Evolutionary conservation across 2,888 invertebrate genomes (phyloP).

Genomic region (Eumerus sabulonum): DNA sequence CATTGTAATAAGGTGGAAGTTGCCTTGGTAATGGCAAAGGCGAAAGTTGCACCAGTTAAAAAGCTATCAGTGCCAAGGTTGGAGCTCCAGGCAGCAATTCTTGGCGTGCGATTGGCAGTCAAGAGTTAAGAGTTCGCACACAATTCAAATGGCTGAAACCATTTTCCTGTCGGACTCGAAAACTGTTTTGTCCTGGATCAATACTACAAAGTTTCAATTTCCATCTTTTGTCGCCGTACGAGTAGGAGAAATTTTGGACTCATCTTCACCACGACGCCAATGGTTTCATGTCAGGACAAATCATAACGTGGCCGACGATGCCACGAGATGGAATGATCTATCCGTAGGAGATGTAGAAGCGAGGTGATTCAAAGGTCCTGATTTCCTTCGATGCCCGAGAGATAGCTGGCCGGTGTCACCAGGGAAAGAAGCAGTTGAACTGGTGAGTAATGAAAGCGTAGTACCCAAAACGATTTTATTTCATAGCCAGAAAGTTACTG

Average conservation of each 20-base stretch:
- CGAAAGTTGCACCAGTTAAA: too few relatives aligned
- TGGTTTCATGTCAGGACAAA: constrained; percentile 24
- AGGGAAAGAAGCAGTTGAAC: too few relatives aligned
- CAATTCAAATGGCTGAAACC: background rate
- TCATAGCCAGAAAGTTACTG: too few relatives aligned
- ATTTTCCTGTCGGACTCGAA: background rate
- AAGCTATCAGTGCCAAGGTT: too few relatives aligned
- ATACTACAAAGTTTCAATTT: background rate
- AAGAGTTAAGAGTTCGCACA: background rate
- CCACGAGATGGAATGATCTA: constrained; percentile 29
- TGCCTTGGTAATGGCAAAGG: background rate
- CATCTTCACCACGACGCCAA: constrained; percentile 5
- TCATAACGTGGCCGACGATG: constrained; percentile 31
- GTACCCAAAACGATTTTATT: background rate
- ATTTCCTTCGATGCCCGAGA: constrained; percentile 3
- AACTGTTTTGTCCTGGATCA: background rate
- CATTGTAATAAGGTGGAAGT: background rate
- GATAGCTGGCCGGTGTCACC: constrained; percentile 14
- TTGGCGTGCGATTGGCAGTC: background rate
- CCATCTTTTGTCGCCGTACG: constrained; percentile 16
- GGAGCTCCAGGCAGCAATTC: background rate
- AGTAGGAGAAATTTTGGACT: too few relatives aligned
- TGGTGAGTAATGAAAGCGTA: too few relatives aligned
- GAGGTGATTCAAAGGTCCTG: constrained; percentile 25
- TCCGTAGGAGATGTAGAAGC: constrained; percentile 7